Percentiles rank a stretch among this genome's conserved stretches.
These are phyloP conservation scores for Ispidina lecontei DNA, from an alignment of 2,797 vertebrate species.

Conservation along the genomic window DNA sequence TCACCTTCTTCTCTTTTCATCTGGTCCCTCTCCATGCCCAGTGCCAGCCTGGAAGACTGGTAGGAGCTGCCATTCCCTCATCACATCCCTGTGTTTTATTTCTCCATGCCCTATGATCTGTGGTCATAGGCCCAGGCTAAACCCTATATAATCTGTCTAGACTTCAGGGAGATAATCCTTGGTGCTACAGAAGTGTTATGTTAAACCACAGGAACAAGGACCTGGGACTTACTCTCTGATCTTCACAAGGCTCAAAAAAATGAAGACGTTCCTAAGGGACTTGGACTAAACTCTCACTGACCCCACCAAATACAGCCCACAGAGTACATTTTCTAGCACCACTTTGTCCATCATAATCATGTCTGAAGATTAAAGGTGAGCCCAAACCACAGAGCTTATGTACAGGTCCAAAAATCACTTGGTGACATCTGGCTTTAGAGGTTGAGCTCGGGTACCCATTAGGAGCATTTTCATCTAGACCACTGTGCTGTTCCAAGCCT, in stretches of 20 bases:
- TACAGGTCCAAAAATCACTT: not conserved
- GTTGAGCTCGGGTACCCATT: not conserved
- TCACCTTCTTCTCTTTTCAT: not conserved
- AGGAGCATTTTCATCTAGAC: not conserved
- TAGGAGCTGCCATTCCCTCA: not conserved
- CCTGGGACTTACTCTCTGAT: not conserved
- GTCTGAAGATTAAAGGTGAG: not conserved
- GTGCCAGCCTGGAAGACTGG: not conserved
- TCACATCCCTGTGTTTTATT: not conserved
- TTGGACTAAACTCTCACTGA: not conserved
- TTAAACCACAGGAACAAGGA: not conserved
- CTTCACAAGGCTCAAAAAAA: not conserved
- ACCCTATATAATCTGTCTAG: constrained; percentile 39
- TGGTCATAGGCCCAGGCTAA: not conserved
- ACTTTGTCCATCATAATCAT: not conserved
- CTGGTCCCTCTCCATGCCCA: not conserved
- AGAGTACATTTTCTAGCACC: not conserved
- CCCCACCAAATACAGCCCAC: not conserved
- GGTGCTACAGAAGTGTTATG: not conserved
- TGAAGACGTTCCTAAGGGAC: not conserved
- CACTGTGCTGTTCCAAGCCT: not conserved
- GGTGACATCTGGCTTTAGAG: not conserved
- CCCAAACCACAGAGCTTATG: not conserved
- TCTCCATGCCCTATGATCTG: not conserved
- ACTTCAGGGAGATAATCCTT: not conserved